Conservation (phyloP, 2,888 invertebrate species). For the Agriopis leucophaearia region DNA sequence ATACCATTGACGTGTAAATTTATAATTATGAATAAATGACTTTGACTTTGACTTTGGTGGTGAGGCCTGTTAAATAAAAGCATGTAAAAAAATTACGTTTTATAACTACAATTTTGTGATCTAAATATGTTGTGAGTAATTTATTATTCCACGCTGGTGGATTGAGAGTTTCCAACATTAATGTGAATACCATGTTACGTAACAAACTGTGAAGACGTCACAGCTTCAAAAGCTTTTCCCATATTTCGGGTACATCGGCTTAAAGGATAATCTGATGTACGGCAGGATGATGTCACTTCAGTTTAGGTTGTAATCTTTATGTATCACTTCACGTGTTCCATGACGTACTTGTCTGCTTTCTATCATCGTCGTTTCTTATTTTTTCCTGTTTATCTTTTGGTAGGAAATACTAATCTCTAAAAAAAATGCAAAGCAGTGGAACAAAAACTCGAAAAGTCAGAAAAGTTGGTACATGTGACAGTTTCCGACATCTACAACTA, state of each 20-base stretch:
- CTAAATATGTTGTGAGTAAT: too few species aligned
- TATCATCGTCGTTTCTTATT: background rate
- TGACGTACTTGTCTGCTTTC: slow-evolving; percentile 4
- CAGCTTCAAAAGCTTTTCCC: slow-evolving; percentile 21
- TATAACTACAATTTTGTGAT: too few species aligned
- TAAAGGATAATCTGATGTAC: slow-evolving; percentile 23
- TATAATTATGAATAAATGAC: too few species aligned
- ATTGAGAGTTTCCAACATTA: background rate
- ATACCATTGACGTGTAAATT: too few species aligned
- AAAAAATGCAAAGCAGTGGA: too few species aligned
- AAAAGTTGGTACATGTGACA: too few species aligned
- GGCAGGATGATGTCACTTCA: slow-evolving; percentile 13
- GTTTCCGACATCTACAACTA: too few species aligned
- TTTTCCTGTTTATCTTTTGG: background rate
- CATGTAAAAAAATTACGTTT: too few species aligned
- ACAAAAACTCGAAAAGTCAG: too few species aligned
- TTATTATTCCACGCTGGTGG: background rate
- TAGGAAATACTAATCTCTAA: too few species aligned
- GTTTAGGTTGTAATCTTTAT: slow-evolving; percentile 10
- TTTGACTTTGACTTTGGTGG: too few species aligned
- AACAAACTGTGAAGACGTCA: slow-evolving; percentile 9
- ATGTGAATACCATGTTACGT: background rate
- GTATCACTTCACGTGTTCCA: slow-evolving; percentile 2
- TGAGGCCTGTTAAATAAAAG: too few species aligned
- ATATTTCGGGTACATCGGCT: slow-evolving; percentile 21